These are phyloP conservation scores for Lycocerus yunnanus DNA, from an alignment of 2,888 invertebrate species.

Conservation along the genomic window DNA sequence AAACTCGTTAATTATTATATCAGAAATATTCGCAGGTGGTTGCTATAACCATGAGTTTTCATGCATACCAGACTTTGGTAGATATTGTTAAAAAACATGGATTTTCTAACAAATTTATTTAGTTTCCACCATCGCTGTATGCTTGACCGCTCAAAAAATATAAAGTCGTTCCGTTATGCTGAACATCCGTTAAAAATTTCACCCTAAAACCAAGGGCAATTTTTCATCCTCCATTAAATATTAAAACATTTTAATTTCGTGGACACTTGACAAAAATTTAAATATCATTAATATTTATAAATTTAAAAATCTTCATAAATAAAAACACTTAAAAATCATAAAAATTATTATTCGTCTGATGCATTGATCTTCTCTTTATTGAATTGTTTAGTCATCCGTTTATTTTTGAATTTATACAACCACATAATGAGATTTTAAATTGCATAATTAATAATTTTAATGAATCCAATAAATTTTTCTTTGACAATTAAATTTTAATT, in stretches of 20 bases:
- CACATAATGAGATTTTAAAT: neutral
- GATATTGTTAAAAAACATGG: neutral
- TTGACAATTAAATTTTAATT: slow-evolving; percentile 2
- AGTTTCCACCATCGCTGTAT: neutral
- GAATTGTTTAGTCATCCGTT: neutral
- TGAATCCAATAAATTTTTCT: neutral
- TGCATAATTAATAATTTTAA: neutral
- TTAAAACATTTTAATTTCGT: neutral
- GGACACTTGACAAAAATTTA: neutral
- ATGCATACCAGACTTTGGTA: too few species aligned
- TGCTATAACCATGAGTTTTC: neutral
- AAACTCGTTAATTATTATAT: neutral
- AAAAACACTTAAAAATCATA: neutral
- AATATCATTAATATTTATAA: neutral
- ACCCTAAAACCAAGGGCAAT: neutral
- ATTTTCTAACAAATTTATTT: neutral
- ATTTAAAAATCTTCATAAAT: neutral
- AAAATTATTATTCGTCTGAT: neutral
- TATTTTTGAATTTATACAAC: neutral
- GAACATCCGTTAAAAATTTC: neutral
- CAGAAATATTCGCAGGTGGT: neutral
- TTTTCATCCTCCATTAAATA: neutral
- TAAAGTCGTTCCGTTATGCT: neutral
- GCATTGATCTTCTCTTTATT: neutral
- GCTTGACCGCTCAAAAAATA: neutral